A percentile compares a stretch with the other conserved stretches of the same genome.
Conservation (phyloP, 2,113 vertebrate species). For the Hypanus sabinus region DNA sequence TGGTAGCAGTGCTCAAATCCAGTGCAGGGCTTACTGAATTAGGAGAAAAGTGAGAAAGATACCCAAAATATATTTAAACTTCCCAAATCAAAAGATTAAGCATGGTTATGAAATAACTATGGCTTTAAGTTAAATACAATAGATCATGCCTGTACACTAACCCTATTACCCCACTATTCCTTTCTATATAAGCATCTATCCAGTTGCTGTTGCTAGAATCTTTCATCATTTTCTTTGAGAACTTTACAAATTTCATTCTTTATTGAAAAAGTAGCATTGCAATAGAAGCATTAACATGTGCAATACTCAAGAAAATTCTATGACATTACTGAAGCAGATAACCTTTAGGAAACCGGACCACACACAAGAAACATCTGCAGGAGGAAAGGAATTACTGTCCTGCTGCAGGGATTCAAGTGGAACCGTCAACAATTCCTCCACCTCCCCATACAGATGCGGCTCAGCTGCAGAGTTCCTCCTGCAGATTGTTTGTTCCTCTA, state of each 20-base stretch:
- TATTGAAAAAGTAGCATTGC: background rate
- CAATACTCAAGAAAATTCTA: background rate
- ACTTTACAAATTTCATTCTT: background rate
- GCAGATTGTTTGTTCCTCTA: too few species aligned
- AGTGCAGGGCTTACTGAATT: background rate
- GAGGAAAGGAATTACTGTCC: too few species aligned
- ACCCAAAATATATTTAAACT: background rate
- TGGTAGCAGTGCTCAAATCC: background rate
- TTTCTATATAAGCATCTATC: too few species aligned
- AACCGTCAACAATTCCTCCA: too few species aligned
- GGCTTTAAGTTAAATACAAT: background rate
- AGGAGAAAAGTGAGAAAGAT: background rate
- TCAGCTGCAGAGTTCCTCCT: too few species aligned
- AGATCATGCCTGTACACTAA: too few species aligned
- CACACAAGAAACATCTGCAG: background rate
- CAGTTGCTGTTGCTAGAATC: too few species aligned
- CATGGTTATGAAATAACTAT: background rate
- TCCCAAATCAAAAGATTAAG: background rate
- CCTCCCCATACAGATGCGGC: too few species aligned
- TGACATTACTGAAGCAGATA: background rate
- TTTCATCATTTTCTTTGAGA: background rate
- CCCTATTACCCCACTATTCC: too few species aligned
- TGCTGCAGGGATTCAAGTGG: too few species aligned
- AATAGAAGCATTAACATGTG: background rate
- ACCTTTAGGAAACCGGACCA: background rate